phyloP scores from a whole-genome alignment of 2,113 vertebrate genomes.

The Thunnus thynnus region DNA sequence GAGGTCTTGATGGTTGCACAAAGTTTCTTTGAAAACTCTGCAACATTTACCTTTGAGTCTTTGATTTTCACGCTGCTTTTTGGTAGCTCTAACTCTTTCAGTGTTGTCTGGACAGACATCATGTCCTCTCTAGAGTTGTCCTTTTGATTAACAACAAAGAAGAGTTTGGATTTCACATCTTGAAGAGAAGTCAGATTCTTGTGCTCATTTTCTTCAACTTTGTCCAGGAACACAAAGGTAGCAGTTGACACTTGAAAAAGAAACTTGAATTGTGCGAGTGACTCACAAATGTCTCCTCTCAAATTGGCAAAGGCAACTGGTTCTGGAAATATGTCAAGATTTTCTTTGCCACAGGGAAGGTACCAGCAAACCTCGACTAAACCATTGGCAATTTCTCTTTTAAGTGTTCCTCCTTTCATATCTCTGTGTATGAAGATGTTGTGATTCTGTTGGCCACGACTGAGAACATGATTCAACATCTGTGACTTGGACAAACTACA shows the following conservation, averaged over 20 bases:
- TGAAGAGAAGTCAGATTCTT: too few species aligned
- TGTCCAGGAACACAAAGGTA: too few species aligned
- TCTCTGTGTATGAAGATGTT: slow-evolving; percentile 34
- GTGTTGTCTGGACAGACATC: not conserved
- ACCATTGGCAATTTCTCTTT: slow-evolving; percentile 77
- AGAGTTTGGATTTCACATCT: slow-evolving; percentile 33
- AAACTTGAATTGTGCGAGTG: too few species aligned
- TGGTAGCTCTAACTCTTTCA: slow-evolving; percentile 32
- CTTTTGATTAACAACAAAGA: slow-evolving; percentile 50
- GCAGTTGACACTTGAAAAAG: too few species aligned
- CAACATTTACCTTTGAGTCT: too few species aligned
- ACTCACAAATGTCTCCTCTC: too few species aligned
- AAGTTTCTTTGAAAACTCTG: too few species aligned
- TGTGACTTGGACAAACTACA: too few species aligned
- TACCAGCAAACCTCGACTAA: slow-evolving; percentile 84
- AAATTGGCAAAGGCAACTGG: slow-evolving; percentile 48
- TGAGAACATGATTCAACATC: too few species aligned
- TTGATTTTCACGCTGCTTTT: not conserved
- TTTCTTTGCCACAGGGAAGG: slow-evolving; percentile 70
- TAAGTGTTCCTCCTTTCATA: slow-evolving; percentile 32
- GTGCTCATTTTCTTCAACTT: too few species aligned
- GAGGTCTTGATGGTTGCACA: not conserved
- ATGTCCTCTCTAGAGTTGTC: not conserved
- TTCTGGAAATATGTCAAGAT: slow-evolving; percentile 58
- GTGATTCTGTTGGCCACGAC: too few species aligned